Conservation (phyloP, 2,888 invertebrate species). For the Polietes domitor region DNA sequence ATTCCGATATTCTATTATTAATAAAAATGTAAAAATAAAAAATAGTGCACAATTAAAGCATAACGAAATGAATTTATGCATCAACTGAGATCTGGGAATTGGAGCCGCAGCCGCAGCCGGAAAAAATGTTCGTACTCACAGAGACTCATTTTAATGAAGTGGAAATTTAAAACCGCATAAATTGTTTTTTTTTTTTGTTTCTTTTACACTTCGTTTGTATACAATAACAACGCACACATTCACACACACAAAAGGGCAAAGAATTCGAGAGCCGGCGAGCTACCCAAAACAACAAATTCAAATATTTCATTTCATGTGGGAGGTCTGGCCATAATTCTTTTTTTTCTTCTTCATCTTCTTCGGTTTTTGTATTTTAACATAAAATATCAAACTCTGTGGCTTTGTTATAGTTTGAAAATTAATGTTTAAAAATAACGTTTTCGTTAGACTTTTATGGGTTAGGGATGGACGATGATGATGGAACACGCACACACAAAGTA, state of each 20-base stretch:
- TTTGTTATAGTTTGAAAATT: too few species aligned
- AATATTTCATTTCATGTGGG: neutral
- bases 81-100: neutral
- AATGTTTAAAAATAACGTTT: too few species aligned
- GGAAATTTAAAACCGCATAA: conserved; percentile 5
- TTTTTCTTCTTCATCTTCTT: neutral
- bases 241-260: neutral
- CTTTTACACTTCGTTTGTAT: neutral
- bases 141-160: neutral
- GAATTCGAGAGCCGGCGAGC: too few species aligned
- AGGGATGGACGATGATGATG: too few species aligned
- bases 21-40: too few species aligned
- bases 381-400: too few species aligned
- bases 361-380: too few species aligned
- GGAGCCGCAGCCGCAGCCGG: too few species aligned
- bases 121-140: neutral
- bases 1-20: too few species aligned
- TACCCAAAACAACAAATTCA: neutral
- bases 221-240: too few species aligned
- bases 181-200: neutral
- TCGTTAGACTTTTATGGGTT: too few species aligned
- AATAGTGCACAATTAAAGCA: neutral
- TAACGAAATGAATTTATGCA: neutral
- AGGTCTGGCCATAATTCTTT: neutral
- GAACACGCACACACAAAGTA: too few species aligned